Evolutionary conservation across 2,113 vertebrate species (phyloP).

Genomic region (Trichomycterus rosablanca): DNA sequence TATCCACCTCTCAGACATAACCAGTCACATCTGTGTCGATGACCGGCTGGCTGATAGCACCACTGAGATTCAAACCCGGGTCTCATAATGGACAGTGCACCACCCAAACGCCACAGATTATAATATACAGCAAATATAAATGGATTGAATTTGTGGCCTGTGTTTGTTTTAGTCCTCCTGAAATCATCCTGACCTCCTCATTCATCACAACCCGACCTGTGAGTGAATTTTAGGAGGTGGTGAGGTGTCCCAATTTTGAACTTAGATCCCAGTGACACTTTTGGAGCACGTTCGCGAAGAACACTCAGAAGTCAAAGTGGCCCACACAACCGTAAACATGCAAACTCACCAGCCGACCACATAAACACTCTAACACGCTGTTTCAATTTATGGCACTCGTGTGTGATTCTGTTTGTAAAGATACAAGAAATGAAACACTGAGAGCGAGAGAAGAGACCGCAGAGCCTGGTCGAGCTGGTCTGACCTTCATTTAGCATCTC

Average conservation of each 20-base stretch:
- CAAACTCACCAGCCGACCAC: constrained; percentile 6
- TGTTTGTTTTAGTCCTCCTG: too few species aligned
- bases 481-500: not conserved
- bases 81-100: too few species aligned
- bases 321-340: not conserved
- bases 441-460: not conserved
- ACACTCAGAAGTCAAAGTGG: constrained; percentile 39
- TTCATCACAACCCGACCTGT: too few species aligned
- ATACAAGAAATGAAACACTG: constrained; percentile 4
- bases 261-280: constrained; percentile 56
- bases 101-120: too few species aligned
- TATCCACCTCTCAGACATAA: too few species aligned
- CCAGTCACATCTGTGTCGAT: too few species aligned
- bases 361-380: constrained; percentile 24
- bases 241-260: constrained; percentile 35
- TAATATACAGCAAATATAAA: too few species aligned
- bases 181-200: too few species aligned
- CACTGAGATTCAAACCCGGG: too few species aligned
- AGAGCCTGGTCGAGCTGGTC: not conserved
- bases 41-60: too few species aligned
- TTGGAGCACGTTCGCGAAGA: constrained; percentile 50
- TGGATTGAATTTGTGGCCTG: too few species aligned
- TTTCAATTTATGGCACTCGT: constrained; percentile 33
- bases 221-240: not conserved
- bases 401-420: constrained; percentile 36